These are phyloP conservation scores for Helicoverpa armigera DNA, from an alignment of 1,140 invertebrate species.

Conservation along the genomic window DNA sequence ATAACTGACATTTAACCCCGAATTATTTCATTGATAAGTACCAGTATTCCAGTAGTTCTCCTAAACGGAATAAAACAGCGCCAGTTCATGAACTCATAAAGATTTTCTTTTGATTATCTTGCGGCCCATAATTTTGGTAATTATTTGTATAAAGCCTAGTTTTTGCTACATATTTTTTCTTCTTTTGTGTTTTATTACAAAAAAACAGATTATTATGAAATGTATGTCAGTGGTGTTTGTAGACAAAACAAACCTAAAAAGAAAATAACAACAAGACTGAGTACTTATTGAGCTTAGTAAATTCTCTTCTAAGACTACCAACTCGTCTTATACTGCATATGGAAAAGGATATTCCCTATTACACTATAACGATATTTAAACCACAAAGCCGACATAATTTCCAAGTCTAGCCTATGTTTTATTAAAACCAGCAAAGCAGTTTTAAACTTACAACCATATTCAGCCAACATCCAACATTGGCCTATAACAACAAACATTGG, in stretches of 20 bases:
- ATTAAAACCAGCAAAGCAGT: constrained; percentile 9
- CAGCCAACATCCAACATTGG: neutral
- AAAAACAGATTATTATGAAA: neutral
- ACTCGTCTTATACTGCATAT: no score
- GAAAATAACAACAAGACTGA: no score
- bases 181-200: neutral
- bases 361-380: neutral
- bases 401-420: constrained; percentile 7
- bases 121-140: neutral
- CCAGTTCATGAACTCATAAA: constrained; percentile 12
- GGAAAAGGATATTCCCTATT: no score
- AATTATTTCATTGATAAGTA: constrained; percentile 10
- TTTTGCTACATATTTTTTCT: neutral
- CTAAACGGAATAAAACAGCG: neutral
- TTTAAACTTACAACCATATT: neutral
- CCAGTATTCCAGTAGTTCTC: neutral
- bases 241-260: no score
- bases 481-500: no score
- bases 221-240: no score
- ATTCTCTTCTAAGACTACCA: no score
- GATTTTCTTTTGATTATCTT: neutral
- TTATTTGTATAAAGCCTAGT: neutral
- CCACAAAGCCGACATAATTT: neutral
- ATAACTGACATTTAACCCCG: neutral
- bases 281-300: no score